These are phyloP conservation scores for Leptoteleia sp. DNA, from an alignment of 1,140 invertebrate species.

Conservation along the genomic window DNA sequence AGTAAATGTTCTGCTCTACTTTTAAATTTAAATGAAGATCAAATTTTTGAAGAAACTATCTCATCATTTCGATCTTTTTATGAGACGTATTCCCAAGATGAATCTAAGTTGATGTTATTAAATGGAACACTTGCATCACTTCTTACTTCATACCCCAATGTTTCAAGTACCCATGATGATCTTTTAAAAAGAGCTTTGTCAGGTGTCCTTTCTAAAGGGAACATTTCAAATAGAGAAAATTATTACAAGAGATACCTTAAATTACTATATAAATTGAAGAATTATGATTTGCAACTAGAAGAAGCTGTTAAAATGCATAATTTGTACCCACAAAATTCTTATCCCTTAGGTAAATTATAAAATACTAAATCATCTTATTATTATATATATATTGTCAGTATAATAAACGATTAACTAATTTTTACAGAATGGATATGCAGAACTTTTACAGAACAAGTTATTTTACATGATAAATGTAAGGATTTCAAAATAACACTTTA, in stretches of 20 bases:
- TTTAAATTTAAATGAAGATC: conserved; percentile 65
- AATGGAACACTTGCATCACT: conserved; percentile 69
- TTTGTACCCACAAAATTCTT: conserved; percentile 79
- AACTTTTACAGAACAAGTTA: conserved; percentile 81
- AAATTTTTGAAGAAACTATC: conserved; percentile 64
- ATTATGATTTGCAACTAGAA: conserved; percentile 78
- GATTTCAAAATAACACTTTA: conserved; percentile 78
- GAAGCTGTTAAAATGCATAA: conserved; percentile 80
- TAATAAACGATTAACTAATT: not conserved
- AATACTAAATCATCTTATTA: no score
- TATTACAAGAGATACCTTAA: conserved; percentile 83
- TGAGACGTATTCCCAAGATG: conserved; percentile 42
- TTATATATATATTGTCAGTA: no score
- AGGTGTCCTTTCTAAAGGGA: conserved; percentile 50
- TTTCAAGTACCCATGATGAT: conserved; percentile 51
- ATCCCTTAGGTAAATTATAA: conserved; percentile 76
- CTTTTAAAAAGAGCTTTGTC: conserved; percentile 75
- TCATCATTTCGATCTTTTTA: conserved; percentile 51
- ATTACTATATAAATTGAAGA: conserved; percentile 80
- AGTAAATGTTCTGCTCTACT: conserved; percentile 66
- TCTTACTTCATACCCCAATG: conserved; percentile 70
- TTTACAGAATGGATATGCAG: conserved; percentile 84
- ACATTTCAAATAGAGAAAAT: conserved; percentile 70
- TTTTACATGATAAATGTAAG: conserved; percentile 74
- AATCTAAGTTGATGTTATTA: conserved; percentile 58